Percentiles rank a stretch among this genome's conserved stretches.
Evolutionary conservation across 2,888 invertebrate species (phyloP).

Genomic region (Itoplectis maculator): DNA sequence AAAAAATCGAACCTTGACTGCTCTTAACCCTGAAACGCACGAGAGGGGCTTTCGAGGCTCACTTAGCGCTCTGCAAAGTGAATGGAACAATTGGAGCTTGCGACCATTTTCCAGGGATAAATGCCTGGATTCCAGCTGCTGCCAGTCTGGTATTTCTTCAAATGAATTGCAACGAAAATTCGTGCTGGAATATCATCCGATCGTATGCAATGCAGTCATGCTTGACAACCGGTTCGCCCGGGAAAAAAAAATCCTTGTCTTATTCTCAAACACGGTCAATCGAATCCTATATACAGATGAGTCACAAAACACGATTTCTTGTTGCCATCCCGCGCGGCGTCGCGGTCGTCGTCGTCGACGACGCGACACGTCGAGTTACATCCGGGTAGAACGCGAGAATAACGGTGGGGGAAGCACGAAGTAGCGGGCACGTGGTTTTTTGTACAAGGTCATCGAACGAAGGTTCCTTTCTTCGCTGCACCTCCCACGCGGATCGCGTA

Average conservation of each 20-base stretch:
- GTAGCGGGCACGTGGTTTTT: slow-evolving; percentile 22
- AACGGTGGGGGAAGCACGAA: background rate
- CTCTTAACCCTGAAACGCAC: slow-evolving; percentile 35
- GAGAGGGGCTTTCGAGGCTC: slow-evolving; percentile 3
- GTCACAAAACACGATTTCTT: slow-evolving; percentile 16
- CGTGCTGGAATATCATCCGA: background rate
- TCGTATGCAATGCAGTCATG: background rate
- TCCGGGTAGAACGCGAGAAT: slow-evolving; percentile 34
- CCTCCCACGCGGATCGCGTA: slow-evolving; percentile 34
- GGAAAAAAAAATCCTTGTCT: background rate
- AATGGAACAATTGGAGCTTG: slow-evolving; percentile 18
- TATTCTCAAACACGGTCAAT: background rate
- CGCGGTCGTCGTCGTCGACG: slow-evolving; percentile 2
- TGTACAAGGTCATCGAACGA: slow-evolving; percentile 53
- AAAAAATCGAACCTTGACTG: slow-evolving; percentile 6
- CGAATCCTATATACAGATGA: slow-evolving; percentile 27
- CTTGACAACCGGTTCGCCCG: too few species aligned
- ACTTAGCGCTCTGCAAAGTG: background rate
- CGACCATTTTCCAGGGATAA: slow-evolving; percentile 9
- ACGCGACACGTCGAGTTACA: slow-evolving; percentile 14
- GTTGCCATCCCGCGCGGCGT: background rate
- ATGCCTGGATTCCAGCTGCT: background rate
- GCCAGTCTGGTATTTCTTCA: background rate
- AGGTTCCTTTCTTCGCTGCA: slow-evolving; percentile 29
- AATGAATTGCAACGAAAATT: background rate